Evolutionary conservation across 2,113 vertebrate genomes (phyloP), one percentile per base, ranked within the genome.

Genomic region (Aythya baeri): DNA sequence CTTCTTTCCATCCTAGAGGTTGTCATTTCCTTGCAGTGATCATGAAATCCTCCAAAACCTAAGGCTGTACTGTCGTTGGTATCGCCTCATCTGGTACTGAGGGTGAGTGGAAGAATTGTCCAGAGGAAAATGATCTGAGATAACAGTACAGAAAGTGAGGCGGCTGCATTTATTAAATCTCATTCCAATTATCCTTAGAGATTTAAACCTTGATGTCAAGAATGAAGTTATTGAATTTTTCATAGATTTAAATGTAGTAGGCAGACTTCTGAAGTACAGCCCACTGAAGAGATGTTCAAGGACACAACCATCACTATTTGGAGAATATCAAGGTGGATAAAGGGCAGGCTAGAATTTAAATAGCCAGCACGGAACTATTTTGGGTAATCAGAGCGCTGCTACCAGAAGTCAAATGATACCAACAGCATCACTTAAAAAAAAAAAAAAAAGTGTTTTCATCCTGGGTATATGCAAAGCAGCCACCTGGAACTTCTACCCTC

Each of bases 401-500:
- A 6, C 21, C 61, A 31, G 70, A 80, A 81, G 3, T 4, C 14
- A 4, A 49, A 61, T 72, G 20, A 75, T 73, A 86, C 25, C 31
- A 72, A 41, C 71, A 72, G 25, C 75, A 34, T 88, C 49, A n/a
- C 21, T 79, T 34, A 32, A 59, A 43, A 13, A 15, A 62, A 12
- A 44, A 43, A 65, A 78, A 32, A 8, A 11, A 6, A 41, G 16
- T 55, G 11, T 89, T 86, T 86, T 27, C 43, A 27, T 87, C 34
- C 38, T 61, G 73, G 15, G 11, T 85, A 1, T 75, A 26, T 78
- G 84, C 62, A 88, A 66, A 94, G 83, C 62, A 83, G 57, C 62
- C 36, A 54, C 78, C n/a, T 88, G 79, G 75, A 87, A 79, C 62
- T 90, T 82, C 58, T 88, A 71, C 75, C n/a, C 29, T 79, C 95